Evolutionary conservation across 2,797 vertebrate species (phyloP).

Genomic region (Mus caroli): DNA sequence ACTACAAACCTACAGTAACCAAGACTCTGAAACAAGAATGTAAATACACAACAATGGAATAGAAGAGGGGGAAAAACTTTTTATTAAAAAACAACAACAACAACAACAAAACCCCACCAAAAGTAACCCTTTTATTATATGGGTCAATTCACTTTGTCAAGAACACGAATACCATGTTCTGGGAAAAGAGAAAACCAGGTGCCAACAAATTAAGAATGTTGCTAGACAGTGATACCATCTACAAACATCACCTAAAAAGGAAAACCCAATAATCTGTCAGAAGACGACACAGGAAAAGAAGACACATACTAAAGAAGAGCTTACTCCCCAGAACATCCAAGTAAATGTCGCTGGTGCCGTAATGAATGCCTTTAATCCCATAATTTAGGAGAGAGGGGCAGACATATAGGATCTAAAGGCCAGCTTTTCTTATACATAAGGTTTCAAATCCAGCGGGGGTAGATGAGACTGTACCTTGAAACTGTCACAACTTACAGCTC

Average conservation of each 20-base stretch:
- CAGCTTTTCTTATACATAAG: background rate
- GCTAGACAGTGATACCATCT: background rate
- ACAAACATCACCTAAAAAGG: conserved; percentile 36
- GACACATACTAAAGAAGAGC: background rate
- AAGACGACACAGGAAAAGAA: background rate
- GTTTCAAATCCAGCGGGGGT: background rate
- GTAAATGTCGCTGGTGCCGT: background rate
- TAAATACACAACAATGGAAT: background rate
- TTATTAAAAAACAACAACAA: background rate
- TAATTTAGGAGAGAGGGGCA: background rate
- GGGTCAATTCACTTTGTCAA: background rate
- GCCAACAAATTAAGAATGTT: background rate
- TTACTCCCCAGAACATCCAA: conserved; percentile 42
- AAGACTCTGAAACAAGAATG: background rate
- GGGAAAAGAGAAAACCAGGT: conserved; percentile 11
- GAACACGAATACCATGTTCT: background rate
- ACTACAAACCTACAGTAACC: background rate
- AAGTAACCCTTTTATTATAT: background rate
- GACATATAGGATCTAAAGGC: background rate
- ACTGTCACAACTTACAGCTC: background rate
- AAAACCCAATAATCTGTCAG: conserved; percentile 1
- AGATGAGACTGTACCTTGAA: background rate
- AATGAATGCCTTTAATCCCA: background rate
- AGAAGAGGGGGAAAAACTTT: background rate
- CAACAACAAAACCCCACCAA: background rate